These are phyloP conservation scores for Oopsacas minuta DNA, from an alignment of 37 sponge, comb jelly and placozoan genomes.

Conservation along the genomic window DNA sequence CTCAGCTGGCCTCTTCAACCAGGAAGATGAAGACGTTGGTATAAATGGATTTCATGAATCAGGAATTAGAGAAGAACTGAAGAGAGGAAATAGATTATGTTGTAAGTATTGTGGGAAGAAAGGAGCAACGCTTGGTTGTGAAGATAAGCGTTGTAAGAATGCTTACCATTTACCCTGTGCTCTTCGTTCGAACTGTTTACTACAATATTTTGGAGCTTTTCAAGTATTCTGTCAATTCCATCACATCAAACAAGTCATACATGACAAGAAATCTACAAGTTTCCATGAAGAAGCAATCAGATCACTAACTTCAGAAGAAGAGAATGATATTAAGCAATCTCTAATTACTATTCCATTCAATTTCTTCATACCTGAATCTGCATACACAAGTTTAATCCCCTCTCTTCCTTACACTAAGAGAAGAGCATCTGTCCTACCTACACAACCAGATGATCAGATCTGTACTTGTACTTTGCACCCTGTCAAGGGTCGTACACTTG, in stretches of 20 bases:
- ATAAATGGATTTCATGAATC: background rate
- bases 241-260: background rate
- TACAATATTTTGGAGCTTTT: background rate
- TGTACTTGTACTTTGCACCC: background rate
- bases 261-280: background rate
- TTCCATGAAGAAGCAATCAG: background rate
- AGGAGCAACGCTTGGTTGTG: background rate
- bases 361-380: background rate
- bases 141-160: background rate
- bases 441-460: background rate
- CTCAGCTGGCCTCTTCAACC: constrained; percentile 3
- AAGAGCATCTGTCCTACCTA: background rate
- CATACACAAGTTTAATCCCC: background rate
- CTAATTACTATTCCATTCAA: background rate
- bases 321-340: background rate
- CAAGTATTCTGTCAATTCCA: background rate
- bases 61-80: background rate
- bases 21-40: background rate
- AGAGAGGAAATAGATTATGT: background rate
- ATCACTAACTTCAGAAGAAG: background rate
- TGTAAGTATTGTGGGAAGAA: background rate
- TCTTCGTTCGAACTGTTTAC: background rate
- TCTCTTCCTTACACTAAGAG: background rate
- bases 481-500: background rate
- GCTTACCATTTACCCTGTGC: constrained; percentile 1